Base-by-base conservation (phyloP, 1,140 invertebrate species). In the Orchestia grillus region DNA sequence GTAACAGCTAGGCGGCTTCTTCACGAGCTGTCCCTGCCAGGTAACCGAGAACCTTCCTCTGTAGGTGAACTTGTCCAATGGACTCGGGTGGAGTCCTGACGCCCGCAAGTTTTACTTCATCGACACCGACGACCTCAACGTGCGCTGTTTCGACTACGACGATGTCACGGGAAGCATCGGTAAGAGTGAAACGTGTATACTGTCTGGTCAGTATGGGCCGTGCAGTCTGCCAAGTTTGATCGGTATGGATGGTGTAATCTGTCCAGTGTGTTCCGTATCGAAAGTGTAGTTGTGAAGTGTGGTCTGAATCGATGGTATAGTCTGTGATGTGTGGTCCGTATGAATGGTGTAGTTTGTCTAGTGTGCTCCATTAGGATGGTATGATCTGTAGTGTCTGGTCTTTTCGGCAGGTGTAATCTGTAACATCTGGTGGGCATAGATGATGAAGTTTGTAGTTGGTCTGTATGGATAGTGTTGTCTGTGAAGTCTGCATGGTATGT, bases 21-120 rank as follows among this genome's bases (percentile, higher is more conserved):
- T 53, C 19, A 53, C 47, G 47, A 53, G 47, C 47, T 19, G 47
- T 77, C 3, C 11, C 62, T 77, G 36, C 28, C 11, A 19, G 62
- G 62, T 77, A 28, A 77, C 47, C 62, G 62, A 77, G 62, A 77
- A 15, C 62, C 28, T 98, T 77, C 98, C 98, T 96, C 97, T 98
- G 97, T 98, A 98, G 36, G 97, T 97, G 97, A 97, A 8, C 95
- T 96, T 41, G 97, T 97, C 0, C 97, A 96, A 96, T 42, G 95
- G 95, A 23, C 77, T 96, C 6, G 77, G 16, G 0, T 96, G 95
- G 95, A 87, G 57, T 88, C 57, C n/a, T 23, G 95, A 96, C 77
- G n/a, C n/a, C 3, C 77, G 42, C 47, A 88, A n/a, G 43, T 97
- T 98, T 96, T 98, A 97, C 96, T 98, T 97, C 96, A 97, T 97